Conservation (phyloP, 2,113 vertebrate species). For the Acrocephalus kingi region DNA sequence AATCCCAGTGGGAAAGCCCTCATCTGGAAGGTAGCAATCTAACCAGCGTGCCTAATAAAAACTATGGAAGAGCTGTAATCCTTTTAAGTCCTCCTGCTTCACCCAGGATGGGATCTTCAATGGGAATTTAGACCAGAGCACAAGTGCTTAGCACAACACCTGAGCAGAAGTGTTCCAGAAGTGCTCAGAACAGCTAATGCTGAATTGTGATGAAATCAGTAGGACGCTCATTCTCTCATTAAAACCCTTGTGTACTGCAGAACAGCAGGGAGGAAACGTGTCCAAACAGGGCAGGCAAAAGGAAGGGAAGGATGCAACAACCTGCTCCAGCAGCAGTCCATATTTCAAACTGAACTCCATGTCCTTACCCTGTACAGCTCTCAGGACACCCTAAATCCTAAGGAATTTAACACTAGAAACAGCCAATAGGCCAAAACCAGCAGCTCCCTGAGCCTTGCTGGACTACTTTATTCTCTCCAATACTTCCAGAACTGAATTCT, state of each 20-base stretch:
- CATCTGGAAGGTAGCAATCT: not conserved
- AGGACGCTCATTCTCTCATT: not conserved
- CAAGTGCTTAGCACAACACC: not conserved
- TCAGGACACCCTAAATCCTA: not conserved
- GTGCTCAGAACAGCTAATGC: not conserved
- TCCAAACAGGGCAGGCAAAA: not conserved
- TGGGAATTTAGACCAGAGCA: not conserved
- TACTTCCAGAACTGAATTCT: not conserved
- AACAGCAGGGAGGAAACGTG: not conserved
- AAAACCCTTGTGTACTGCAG: not conserved
- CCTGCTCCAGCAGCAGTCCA: not conserved
- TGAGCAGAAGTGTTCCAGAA: not conserved
- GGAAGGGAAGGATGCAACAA: not conserved
- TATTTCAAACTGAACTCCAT: not conserved
- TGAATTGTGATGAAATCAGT: not conserved
- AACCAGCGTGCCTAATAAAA: not conserved
- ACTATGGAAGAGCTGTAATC: not conserved
- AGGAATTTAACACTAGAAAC: not conserved
- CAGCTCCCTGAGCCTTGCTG: not conserved
- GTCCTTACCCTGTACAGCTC: fast-evolving
- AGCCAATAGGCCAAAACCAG: not conserved
- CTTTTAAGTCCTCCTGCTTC: not conserved
- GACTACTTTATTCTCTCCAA: not conserved
- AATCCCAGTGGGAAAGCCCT: not conserved
- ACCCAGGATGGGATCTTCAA: not conserved